A percentile compares a stretch with the other conserved stretches of the same genome.
Conservation (phyloP, 2,888 invertebrate species). For the Automeris io region DNA sequence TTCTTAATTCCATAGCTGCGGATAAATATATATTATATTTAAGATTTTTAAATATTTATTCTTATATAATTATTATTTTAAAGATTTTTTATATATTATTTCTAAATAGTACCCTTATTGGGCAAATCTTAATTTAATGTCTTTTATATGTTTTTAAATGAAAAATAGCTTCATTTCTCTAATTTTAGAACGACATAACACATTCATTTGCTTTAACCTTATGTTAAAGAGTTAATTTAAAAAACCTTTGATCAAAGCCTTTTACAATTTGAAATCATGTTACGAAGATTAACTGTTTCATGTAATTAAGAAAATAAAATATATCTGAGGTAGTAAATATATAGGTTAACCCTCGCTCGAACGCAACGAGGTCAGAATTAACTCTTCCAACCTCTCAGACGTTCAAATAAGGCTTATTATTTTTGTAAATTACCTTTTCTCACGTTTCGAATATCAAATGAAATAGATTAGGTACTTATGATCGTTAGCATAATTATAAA, state of each 20-base stretch:
- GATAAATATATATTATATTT: too few relatives aligned
- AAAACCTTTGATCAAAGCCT: background rate
- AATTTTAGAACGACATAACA: too few relatives aligned
- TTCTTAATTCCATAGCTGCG: too few relatives aligned
- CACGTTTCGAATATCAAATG: background rate
- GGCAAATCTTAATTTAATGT: too few relatives aligned
- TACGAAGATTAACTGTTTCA: background rate
- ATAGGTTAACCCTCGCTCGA: background rate
- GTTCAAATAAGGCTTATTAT: constrained; percentile 1
- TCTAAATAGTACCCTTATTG: background rate
- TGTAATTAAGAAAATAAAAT: background rate
- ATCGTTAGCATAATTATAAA: too few relatives aligned
- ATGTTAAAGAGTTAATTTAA: background rate
- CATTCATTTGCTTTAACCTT: background rate
- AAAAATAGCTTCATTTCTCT: background rate
- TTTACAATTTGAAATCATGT: background rate
- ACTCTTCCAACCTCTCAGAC: background rate
- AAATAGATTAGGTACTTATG: background rate
- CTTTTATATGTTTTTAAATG: background rate
- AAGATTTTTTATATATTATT: background rate
- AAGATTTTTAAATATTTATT: background rate
- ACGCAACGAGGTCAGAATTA: background rate
- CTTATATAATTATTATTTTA: background rate
- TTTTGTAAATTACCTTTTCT: background rate
- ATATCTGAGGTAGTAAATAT: background rate